Conservation (phyloP, 2,113 vertebrate species). For the Rhineura floridana region DNA sequence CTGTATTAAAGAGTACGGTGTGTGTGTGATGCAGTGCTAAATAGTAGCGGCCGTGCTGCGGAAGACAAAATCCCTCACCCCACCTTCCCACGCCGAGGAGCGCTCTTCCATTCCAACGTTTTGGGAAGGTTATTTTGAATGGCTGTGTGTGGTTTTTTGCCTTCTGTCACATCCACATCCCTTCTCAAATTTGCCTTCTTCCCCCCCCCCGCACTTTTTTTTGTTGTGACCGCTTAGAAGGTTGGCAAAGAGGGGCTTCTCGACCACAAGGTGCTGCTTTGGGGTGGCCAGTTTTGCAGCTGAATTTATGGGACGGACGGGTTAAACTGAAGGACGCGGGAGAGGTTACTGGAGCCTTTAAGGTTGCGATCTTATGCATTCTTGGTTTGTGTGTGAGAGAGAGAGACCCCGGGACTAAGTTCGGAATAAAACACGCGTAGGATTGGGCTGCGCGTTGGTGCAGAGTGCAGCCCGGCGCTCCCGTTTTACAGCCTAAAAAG, state of each 20-base stretch:
- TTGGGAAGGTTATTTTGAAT: not conserved
- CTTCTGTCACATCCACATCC: too few relatives aligned
- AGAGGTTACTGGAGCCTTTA: too few relatives aligned
- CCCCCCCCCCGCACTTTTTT: too few relatives aligned
- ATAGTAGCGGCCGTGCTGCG: not conserved
- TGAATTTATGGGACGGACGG: not conserved
- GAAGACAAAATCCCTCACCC: not conserved
- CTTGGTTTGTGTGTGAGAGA: too few relatives aligned
- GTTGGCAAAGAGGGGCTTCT: not conserved
- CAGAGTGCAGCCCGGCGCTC: not conserved
- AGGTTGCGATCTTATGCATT: not conserved
- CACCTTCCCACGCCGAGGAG: not conserved
- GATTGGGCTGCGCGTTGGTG: not conserved
- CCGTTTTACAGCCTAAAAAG: not conserved
- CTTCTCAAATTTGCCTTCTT: not conserved
- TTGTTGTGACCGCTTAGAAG: not conserved
- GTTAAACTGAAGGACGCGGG: too few relatives aligned
- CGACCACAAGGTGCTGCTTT: too few relatives aligned
- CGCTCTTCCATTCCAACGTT: not conserved
- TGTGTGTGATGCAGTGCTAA: not conserved
- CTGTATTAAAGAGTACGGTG: too few relatives aligned
- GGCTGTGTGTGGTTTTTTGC: not conserved
- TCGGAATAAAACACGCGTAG: not conserved
- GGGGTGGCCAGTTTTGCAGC: not conserved
- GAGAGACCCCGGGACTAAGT: too few relatives aligned